Conservation (phyloP, 2,113 vertebrate genomes). For the Halichoerus grypus region DNA sequence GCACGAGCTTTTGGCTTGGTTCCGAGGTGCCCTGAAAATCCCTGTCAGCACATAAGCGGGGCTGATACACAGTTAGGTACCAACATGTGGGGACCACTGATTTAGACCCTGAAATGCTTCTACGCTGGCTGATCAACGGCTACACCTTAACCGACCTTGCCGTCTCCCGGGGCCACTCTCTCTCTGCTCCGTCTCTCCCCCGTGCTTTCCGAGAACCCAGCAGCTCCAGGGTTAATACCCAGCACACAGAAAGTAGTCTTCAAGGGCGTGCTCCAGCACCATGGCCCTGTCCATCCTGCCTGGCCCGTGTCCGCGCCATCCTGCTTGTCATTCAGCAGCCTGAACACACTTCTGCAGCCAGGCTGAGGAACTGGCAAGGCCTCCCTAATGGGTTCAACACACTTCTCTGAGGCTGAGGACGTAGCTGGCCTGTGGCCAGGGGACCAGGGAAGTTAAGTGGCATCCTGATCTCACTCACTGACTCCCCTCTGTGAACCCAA, state of each 20-base stretch:
- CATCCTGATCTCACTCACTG: neutral
- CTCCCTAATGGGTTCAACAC: neutral
- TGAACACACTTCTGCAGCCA: neutral
- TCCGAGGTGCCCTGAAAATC: neutral
- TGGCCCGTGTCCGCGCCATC: too few species aligned
- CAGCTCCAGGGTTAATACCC: neutral
- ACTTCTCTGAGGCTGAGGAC: neutral
- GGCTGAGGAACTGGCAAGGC: neutral
- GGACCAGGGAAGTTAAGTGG: neutral
- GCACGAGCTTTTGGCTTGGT: rapidly evolving
- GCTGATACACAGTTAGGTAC: rapidly evolving
- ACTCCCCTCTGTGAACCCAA: neutral
- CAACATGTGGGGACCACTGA: neutral
- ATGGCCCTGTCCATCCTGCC: neutral
- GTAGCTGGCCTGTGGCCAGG: neutral
- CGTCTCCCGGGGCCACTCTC: neutral
- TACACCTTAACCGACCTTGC: neutral
- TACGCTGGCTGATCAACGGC: rapidly evolving
- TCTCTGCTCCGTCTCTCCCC: neutral
- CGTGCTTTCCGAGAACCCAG: neutral
- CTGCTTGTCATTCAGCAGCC: neutral
- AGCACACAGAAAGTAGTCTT: neutral
- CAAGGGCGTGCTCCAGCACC: neutral
- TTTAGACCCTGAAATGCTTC: neutral
- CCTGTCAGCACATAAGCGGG: rapidly evolving